Evolutionary conservation across 1,140 invertebrate genomes (phyloP).

Genomic region (Drosophila virilis): DNA sequence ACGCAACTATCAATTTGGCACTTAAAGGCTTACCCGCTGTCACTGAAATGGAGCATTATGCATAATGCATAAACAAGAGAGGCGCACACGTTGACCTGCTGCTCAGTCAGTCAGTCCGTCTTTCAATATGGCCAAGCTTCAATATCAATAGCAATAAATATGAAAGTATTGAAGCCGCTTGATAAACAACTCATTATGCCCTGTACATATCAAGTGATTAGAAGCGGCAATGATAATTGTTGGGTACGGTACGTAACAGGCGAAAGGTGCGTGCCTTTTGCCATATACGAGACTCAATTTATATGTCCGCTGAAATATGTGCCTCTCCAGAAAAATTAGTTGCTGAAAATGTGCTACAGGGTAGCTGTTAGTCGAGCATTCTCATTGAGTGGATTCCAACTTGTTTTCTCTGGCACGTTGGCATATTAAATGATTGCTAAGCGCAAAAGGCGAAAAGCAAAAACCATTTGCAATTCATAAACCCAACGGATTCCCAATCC

Average conservation of each 20-base stretch:
- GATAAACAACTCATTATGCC: conserved; percentile 62
- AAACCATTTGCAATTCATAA: conserved; percentile 73
- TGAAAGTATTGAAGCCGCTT: conserved; percentile 52
- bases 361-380: background rate
- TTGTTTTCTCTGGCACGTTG: conserved; percentile 63
- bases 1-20: conserved; percentile 6
- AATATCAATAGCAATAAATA: conserved; percentile 31
- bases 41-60: conserved; percentile 10
- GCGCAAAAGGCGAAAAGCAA: conserved; percentile 66
- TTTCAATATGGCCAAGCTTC: conserved; percentile 17
- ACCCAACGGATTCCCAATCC: conserved; percentile 31
- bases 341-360: background rate
- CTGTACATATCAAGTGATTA: background rate
- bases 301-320: too few relatives aligned
- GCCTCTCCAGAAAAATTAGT: too few relatives aligned
- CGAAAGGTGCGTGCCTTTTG: too few relatives aligned
- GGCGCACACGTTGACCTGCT: conserved; percentile 48
- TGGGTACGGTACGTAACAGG: background rate
- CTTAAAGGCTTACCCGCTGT: conserved; percentile 12
- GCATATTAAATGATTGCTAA: conserved; percentile 75
- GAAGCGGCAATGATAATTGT: background rate
- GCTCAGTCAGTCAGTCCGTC: conserved; percentile 7
- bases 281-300: too few relatives aligned
- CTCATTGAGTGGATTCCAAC: background rate
- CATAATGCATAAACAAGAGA: conserved; percentile 25